Base-by-base conservation (phyloP, 2,888 invertebrate genomes). In the Prenolepis imparis region DNA sequence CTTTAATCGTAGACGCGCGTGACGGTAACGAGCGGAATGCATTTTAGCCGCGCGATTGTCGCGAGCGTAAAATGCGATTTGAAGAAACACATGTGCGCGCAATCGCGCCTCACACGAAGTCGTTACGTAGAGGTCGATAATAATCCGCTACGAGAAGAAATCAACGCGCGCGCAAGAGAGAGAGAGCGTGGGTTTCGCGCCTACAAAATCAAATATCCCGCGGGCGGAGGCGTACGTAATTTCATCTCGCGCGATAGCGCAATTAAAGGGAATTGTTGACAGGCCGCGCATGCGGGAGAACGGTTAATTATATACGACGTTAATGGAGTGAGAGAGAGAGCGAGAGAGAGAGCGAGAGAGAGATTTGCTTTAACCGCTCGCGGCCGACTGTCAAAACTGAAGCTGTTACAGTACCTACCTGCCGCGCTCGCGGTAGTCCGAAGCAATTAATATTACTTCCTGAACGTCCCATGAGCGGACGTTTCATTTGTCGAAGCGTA, bases 241-340 rank as follows among this genome's bases (percentile, higher is more conserved):
- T 77, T 72, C 52, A 72, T 78, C 48, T 68, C 52, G 74, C 70
- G 78, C 66, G 70, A 70, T 74, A 80, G 78, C 63, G 74, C 85
- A 85, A 86, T 86, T 80, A 86, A 84, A 73, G 57, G 80, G 82
- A 83, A 86, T 82, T 77, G 82, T 84, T 48, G 83, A 77, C 68
- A 66, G 52, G 28, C 44, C 59, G 70, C 55, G 52, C 64, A 44
- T 41, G n/a, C 52, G 57, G 57, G 39, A 67, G 55, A 84, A 57
- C 44, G 24, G 48, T 73, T 66, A 81, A 80, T 85, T 81, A 78
- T 78, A 44, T 12, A 57, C 72, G 74, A 72, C 57, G 39, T 64
- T 64, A 77, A 77, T 55, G 9, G 9, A 28, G 39, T 12, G 39
- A 28, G 28, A 55, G 55, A 77, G 55, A 18, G 39, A 28, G 24